phyloP scores from a whole-genome alignment of 2,888 invertebrate genomes.

The Leucoptera coffeella region DNA sequence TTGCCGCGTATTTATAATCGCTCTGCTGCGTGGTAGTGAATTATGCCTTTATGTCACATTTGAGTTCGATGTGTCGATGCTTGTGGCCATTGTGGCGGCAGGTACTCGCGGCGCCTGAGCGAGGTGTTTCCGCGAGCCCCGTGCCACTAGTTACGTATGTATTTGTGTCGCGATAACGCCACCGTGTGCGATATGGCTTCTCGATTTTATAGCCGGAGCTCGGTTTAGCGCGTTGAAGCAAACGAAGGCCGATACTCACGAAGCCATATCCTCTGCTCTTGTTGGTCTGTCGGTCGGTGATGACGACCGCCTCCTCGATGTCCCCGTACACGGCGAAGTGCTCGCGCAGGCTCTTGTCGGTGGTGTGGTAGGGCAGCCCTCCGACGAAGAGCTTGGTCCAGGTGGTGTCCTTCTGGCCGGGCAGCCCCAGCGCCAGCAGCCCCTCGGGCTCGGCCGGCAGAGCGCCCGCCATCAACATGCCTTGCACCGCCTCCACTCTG shows the following conservation, averaged over 20 bases:
- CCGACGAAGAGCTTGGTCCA: conserved; percentile 98
- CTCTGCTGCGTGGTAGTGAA: no score
- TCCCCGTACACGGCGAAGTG: conserved; percentile 96
- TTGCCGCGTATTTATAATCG: no score
- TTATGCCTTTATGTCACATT: no score
- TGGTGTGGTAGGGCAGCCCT: conserved; percentile 95
- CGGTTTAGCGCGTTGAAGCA: no score
- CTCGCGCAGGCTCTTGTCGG: conserved; percentile 90
- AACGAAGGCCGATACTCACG: no score
- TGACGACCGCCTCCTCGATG: conserved; percentile 97
- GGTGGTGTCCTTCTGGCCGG: conserved; percentile 91
- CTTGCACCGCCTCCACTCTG: conserved; percentile 37
- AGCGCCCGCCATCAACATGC: conserved; percentile 57
- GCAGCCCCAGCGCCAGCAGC: conserved; percentile 53
- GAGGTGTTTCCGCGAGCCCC: background rate
- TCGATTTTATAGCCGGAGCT: no score
- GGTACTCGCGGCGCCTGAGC: conserved; percentile 3
- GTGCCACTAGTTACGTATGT: conserved; percentile 8
- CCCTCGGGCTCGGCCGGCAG: conserved; percentile 57
- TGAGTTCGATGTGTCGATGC: no score
- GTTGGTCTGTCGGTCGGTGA: conserved; percentile 94
- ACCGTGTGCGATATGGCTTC: conserved; percentile 6
- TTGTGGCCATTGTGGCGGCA: conserved; percentile 29
- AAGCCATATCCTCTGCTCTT: conserved; percentile 98
- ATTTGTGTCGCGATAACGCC: conserved; percentile 34